These are phyloP conservation scores for Antechinus stuartii DNA, from an alignment of 2,113 vertebrate genomes.

Conservation along the genomic window DNA sequence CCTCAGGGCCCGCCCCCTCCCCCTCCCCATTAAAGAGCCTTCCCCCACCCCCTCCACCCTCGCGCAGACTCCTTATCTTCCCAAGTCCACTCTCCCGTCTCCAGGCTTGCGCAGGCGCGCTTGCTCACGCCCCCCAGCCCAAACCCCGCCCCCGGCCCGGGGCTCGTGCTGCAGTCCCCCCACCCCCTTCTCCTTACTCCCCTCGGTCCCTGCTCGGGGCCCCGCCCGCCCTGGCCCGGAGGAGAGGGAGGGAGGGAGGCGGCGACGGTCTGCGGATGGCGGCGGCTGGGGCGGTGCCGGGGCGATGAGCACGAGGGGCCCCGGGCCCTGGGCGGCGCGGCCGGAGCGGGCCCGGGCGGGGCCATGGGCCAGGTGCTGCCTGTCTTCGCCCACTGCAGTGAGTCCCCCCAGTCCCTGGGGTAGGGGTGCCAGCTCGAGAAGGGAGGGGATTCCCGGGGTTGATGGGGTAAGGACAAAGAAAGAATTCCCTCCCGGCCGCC, in stretches of 20 bases:
- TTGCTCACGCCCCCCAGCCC: background rate
- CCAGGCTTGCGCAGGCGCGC: background rate
- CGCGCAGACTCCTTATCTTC: background rate
- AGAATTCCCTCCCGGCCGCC: slow-evolving; percentile 57
- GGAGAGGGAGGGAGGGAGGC: slow-evolving; percentile 44
- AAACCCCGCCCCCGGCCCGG: background rate
- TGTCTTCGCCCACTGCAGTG: slow-evolving; percentile 84
- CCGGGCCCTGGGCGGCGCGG: slow-evolving; percentile 78
- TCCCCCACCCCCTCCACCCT: background rate
- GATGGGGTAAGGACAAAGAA: slow-evolving; percentile 72
- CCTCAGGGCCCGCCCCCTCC: background rate
- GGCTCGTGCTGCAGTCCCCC: background rate
- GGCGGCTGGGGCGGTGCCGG: slow-evolving; percentile 65
- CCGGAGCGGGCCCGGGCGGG: slow-evolving; percentile 79
- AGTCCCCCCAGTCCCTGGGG: slow-evolving; percentile 60
- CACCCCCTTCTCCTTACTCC: background rate
- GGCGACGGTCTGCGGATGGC: slow-evolving; percentile 52
- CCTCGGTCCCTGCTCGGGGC: background rate
- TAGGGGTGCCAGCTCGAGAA: background rate
- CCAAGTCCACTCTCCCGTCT: background rate
- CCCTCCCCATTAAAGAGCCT: background rate
- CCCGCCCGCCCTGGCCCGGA: background rate
- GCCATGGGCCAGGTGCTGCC: slow-evolving; percentile 84
- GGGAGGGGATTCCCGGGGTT: background rate
- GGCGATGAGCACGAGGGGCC: slow-evolving; percentile 75